phyloP scores from a whole-genome alignment of 2,888 invertebrate species.

The Teinopalpus imperialis region DNA sequence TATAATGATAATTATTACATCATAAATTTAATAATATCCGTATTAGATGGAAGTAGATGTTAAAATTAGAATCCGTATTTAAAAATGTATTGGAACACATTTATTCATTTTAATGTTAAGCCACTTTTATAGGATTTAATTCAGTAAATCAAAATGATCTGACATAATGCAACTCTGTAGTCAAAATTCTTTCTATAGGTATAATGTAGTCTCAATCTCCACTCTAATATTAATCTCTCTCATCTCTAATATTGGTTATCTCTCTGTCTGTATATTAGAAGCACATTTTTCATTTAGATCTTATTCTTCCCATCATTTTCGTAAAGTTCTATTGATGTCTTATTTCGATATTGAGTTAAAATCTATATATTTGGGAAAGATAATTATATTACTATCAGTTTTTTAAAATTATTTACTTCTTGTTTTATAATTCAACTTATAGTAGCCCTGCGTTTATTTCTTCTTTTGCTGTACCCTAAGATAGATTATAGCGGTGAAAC shows the following conservation, averaged over 20 bases:
- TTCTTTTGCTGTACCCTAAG: background rate
- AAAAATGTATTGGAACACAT: conserved; percentile 15
- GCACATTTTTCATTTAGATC: too few relatives aligned
- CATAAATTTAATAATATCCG: conserved; percentile 4
- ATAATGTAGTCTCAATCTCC: background rate
- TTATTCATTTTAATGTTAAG: conserved; percentile 16
- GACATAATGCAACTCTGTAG: conserved; percentile 4
- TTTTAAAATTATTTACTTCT: too few relatives aligned
- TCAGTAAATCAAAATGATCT: background rate
- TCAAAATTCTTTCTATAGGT: conserved; percentile 12
- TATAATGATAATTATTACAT: background rate
- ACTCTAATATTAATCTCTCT: background rate
- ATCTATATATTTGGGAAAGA: too few relatives aligned
- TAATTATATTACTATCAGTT: too few relatives aligned
- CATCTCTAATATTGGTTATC: too few relatives aligned
- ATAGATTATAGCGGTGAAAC: background rate
- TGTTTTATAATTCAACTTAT: too few relatives aligned
- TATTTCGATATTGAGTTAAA: background rate
- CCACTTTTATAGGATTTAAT: too few relatives aligned
- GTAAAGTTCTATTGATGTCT: too few relatives aligned
- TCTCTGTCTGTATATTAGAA: too few relatives aligned
- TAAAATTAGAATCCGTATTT: conserved; percentile 24
- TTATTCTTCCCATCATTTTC: too few relatives aligned
- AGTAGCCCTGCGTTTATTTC: background rate
- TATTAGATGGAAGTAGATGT: conserved; percentile 30